Evolutionary conservation across 2,888 invertebrate genomes (phyloP).

Genomic region (Drosophila formosana): DNA sequence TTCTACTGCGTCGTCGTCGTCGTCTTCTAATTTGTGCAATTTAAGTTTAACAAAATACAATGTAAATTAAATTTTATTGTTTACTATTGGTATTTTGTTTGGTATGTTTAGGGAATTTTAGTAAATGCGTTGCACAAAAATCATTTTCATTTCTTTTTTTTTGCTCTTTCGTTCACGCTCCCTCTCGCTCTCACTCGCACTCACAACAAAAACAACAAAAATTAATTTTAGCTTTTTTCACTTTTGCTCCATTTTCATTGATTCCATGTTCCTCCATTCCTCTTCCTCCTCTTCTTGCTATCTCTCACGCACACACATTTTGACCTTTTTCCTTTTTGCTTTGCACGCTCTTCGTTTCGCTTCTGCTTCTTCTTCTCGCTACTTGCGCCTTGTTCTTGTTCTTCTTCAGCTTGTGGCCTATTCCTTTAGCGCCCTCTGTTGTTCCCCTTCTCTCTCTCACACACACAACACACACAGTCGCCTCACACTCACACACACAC

Average conservation of each 20-base stretch:
- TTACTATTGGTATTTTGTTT: slow-evolving; percentile 29
- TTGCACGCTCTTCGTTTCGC: slow-evolving; percentile 60
- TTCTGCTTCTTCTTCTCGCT: slow-evolving; percentile 42
- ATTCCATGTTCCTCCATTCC: slow-evolving; percentile 27
- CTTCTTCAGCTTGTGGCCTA: slow-evolving; percentile 57
- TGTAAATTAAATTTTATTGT: slow-evolving; percentile 17
- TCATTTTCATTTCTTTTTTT: slow-evolving; percentile 7
- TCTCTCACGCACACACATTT: slow-evolving; percentile 52
- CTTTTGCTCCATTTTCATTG: slow-evolving; percentile 73
- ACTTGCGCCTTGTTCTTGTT: slow-evolving; percentile 53
- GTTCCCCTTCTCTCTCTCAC: slow-evolving; percentile 46
- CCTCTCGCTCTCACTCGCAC: slow-evolving; percentile 8
- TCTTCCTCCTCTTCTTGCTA: slow-evolving; percentile 7
- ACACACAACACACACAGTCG: slow-evolving; percentile 56
- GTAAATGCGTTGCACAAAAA: slow-evolving; percentile 73
- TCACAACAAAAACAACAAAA: slow-evolving; percentile 66
- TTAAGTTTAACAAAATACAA: slow-evolving; percentile 17
- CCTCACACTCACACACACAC: slow-evolving; percentile 23
- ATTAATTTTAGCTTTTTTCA: slow-evolving; percentile 78
- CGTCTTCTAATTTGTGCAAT: slow-evolving; percentile 27
- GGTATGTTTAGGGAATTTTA: slow-evolving; percentile 29
- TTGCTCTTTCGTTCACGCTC: slow-evolving; percentile 14
- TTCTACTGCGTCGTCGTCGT: slow-evolving; percentile 18
- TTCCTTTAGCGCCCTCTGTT: slow-evolving; percentile 51
- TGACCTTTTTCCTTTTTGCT: slow-evolving; percentile 61